Conservation (phyloP, 2,797 vertebrate genomes). For the Tenualosa ilisha region DNA sequence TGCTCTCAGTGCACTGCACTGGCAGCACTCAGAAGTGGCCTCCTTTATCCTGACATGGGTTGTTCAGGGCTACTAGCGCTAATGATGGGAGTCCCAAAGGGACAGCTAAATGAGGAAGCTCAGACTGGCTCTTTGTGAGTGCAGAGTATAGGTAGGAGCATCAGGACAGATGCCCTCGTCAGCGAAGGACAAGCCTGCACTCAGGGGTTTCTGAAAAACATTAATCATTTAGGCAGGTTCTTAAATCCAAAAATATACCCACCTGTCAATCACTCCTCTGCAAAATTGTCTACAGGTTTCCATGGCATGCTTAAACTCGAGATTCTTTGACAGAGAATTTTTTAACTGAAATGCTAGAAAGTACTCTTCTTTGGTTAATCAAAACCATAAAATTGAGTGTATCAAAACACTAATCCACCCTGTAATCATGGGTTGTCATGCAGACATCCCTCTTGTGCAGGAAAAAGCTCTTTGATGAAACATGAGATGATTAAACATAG, state of each 20-base stretch:
- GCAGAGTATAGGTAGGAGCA: conserved; percentile 33
- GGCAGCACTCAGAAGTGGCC: conserved; percentile 32
- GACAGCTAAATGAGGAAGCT: conserved; percentile 30
- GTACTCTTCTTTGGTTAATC: not conserved
- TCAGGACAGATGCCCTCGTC: conserved; percentile 39
- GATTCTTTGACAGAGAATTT: not conserved
- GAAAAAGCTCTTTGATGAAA: not conserved
- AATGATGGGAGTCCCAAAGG: conserved; percentile 33
- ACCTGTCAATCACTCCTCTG: conserved; percentile 51
- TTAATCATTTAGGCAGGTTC: conserved; percentile 53
- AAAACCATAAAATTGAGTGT: conserved; percentile 16
- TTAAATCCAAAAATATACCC: conserved; percentile 50
- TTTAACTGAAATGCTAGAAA: conserved; percentile 20
- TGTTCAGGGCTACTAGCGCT: conserved; percentile 29
- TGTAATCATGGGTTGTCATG: conserved; percentile 34
- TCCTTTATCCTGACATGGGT: not conserved
- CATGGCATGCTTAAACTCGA: conserved; percentile 26
- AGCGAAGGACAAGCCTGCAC: conserved; percentile 30
- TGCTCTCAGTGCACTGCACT: not conserved
- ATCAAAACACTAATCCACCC: conserved; percentile 39
- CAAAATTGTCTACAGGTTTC: conserved; percentile 59
- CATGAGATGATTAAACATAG: not conserved
- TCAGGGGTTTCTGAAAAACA: conserved; percentile 44
- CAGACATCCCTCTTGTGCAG: not conserved
- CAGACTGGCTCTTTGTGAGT: conserved; percentile 42